Conservation (phyloP, 2,113 vertebrate genomes). For the Ascaphus truei region DNA sequence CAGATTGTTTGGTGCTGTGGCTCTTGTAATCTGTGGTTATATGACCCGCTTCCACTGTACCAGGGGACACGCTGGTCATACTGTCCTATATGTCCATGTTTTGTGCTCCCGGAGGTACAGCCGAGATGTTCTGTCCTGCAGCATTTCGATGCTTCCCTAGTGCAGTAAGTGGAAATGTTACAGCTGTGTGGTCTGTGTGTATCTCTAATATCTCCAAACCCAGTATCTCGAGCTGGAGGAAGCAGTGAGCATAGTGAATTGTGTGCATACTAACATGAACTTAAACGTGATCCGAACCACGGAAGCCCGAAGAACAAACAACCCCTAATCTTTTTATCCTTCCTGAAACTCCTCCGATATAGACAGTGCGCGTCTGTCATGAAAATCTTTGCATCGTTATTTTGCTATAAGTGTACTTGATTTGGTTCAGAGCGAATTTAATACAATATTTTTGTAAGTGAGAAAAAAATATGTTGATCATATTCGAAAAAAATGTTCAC, state of each 20-base stretch:
- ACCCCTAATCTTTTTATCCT: conserved; percentile 19
- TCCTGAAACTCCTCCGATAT: not conserved
- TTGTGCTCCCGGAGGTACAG: not conserved
- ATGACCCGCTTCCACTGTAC: not conserved
- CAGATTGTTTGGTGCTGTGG: not conserved
- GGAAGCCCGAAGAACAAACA: conserved; percentile 27
- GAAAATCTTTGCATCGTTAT: conserved; percentile 40
- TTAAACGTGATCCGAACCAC: conserved; percentile 11
- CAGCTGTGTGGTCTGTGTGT: conserved; percentile 42
- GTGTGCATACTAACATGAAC: conserved; percentile 29
- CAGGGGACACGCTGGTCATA: not conserved
- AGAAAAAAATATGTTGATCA: conserved; percentile 42
- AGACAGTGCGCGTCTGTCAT: conserved; percentile 32
- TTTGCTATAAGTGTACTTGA: conserved; percentile 41
- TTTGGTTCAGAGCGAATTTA: conserved; percentile 54
- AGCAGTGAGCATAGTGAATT: conserved; percentile 37
- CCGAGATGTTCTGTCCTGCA: not conserved
- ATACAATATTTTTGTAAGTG: conserved; percentile 55
- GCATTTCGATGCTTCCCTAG: conserved; percentile 28
- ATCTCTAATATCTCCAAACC: conserved; percentile 39
- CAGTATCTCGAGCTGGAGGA: conserved; percentile 40
- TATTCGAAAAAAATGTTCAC: conserved; percentile 18
- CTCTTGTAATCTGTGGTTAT: not conserved
- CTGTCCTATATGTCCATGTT: not conserved
- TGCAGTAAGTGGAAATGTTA: conserved; percentile 54